Evolutionary conservation across 2,888 invertebrate genomes (phyloP), one percentile per base, ranked within the genome.

Genomic region (Caradrina kadenii): DNA sequence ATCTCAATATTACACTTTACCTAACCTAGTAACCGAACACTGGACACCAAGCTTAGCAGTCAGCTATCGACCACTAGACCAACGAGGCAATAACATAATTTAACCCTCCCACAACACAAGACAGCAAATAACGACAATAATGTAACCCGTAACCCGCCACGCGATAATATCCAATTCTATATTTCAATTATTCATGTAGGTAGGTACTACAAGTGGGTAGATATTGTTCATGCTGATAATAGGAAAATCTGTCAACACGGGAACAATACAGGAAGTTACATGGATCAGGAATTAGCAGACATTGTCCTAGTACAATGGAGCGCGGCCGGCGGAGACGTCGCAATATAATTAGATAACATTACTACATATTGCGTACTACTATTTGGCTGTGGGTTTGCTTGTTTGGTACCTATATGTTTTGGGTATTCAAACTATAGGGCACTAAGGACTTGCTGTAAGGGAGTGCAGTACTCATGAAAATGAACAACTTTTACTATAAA

Each of bases 211-310:
- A 88, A 87, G 86, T 86, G 86, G 81, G 84, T 70, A n/a, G n/a
- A 88, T 87, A 90, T 93, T 93, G 93, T 94, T 91, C 91, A 83
- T 86, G 83, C 85, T 90, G 90, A 93, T 94, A 94, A 95, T 95
- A 93, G 94, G 93, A 94, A 94, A 95, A 95, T 94, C 94, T 94
- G 95, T 94, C 95, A 95, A 94, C 93, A 94, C 87, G 85, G 89
- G 92, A 92, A 95, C 95, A 95, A 95, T 94, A 92, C 90, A 89
- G 91, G 91, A 93, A 93, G 94, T 93, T 93, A 94, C 93, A 94
- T 91, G 93, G 94, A 95, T 94, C 94, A 93, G 93, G 93, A 94
- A 94, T 95, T 95, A 94, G 93, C 90, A 91, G 92, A 91, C 93
- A 95, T 95, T 95, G 95, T 95, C 89, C 87, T 80, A 84, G 84